Base-by-base conservation (phyloP, 2,113 vertebrate species). In the Gobio gobio region DNA sequence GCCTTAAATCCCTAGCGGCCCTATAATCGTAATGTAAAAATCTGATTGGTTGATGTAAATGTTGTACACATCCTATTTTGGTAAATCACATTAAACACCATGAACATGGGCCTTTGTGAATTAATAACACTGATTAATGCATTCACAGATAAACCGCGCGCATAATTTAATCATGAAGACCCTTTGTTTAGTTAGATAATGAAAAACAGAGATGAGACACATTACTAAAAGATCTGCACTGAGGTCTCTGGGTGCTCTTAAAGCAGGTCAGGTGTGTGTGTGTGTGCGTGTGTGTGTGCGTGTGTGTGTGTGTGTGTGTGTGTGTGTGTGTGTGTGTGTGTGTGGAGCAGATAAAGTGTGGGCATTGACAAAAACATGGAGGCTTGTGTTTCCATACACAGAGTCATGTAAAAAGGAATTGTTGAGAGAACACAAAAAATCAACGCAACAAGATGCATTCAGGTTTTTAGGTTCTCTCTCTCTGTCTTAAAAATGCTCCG, bases 181-280 rank as follows among this genome's bases (percentile, higher is more conserved):
- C 68, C 68, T 72, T 72, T 72, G 68, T 72, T 72, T 43, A 72
- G 36, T n/a, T 4, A 2, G 36, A 72, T 43, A 22, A 70, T 70
- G 36, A 10, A 70, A 70, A 40, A n/a, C 18, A 70, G 36, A 59
- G 33, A 72, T 24, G 56, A 68, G 36, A 20, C 74, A 56, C 8
- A 22, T 56, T 72, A 43, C 9, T 36, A 10, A 76, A 51, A 56
- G 47, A 33, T 56, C 24, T 54, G 49, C 9, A 22, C 74, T 33
- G 0, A 33, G 74, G 49, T 56, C 24, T 77, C 49, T 56, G 16
- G 16, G 49, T 33, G 74, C 49, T 56, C 26, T 56, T 77, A 54
- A 77, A 77, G 56, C 29, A 54, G 74, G 74, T 76, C 49, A 56
- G 49, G 29, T 77, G 74, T 76, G 73, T 75, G 49, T 16, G 49